These are phyloP conservation scores for Porites australiensis DNA, from an alignment of 64 coral and sea anemone genomes.

Conservation along the genomic window DNA sequence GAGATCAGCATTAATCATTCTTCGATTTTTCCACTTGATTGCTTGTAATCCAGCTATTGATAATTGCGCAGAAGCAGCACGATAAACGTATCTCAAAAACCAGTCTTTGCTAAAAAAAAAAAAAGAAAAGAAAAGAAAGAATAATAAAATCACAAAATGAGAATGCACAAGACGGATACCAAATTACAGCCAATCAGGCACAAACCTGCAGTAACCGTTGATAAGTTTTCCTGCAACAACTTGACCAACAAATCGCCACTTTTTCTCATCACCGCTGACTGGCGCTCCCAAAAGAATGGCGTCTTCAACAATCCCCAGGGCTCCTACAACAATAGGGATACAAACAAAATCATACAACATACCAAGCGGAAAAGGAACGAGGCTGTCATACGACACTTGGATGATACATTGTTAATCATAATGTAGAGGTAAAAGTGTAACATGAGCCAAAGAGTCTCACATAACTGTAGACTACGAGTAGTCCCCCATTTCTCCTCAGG, in stretches of 20 bases:
- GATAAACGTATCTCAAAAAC: slow-evolving; percentile 88
- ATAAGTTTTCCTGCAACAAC: slow-evolving; percentile 89
- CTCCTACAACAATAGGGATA: slow-evolving; percentile 11
- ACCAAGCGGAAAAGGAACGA: too few species aligned
- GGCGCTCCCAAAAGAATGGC: slow-evolving; percentile 85
- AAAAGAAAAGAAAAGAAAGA: too few species aligned
- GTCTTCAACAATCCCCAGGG: slow-evolving; percentile 84
- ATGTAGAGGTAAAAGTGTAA: too few species aligned
- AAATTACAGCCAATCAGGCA: neutral
- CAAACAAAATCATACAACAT: neutral
- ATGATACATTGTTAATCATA: too few species aligned
- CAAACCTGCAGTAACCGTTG: slow-evolving; percentile 86
- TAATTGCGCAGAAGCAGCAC: slow-evolving; percentile 66
- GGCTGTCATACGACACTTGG: too few species aligned
- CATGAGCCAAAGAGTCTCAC: too few species aligned
- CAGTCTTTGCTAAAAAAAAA: slow-evolving; percentile 67
- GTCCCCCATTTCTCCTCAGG: too few species aligned
- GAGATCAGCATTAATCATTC: slow-evolving; percentile 83
- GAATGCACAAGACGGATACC: neutral
- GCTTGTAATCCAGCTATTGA: slow-evolving; percentile 78
- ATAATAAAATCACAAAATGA: neutral
- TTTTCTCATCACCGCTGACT: slow-evolving; percentile 58
- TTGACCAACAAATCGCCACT: slow-evolving; percentile 70
- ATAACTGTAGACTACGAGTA: too few species aligned
- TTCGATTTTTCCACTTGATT: slow-evolving; percentile 81